Base-by-base conservation (phyloP, 2,797 vertebrate species). In the Aulostomus chinensis region DNA sequence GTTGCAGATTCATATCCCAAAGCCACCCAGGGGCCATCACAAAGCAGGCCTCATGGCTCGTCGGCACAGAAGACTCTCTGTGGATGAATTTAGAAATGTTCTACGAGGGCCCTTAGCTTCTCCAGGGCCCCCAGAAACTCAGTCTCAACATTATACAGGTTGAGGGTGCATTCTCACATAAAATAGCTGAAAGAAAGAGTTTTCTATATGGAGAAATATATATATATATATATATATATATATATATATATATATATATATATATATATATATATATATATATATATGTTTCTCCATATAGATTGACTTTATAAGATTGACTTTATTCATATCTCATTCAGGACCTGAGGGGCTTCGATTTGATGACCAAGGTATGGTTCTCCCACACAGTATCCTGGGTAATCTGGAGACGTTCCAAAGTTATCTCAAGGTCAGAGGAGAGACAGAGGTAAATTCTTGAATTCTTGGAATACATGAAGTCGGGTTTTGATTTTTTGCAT, bases 371-470 rank as follows among this genome's bases (percentile, higher is more conserved):
- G 85, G 89, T 26, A 86, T 90, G 81, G 69, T 97, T 65, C 89
- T 94, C 60, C 88, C 94, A 2, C 95, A 97, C 69, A 93, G 92
- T 66, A 92, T 98, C 67, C 81, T 98, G 86, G 96, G 95, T 59
- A 93, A 64, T 62, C 86, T 95, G 41, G 87, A 93, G 46, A 93
- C 94, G 55, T 94, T 96, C 30, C 92, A 51, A 76, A 85, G 39
- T 65, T 94, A 93, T 70, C 91, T 93, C 48, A 35, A 92, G 70
- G 75, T 81, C 60, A 91, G 81, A 82, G 91, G 91, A 51, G 90
- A 94, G 25, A 51, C 52, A 10, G 80, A 89, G 91, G 96, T 96
- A 66, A 16, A 28, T 22, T 51, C 15, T 21, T 21, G 6, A 16
- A 41, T 4, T 28, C 24, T 41, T 9, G 7, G 16, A 33, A 15